Base-by-base conservation (phyloP, 2,888 invertebrate species). In the Xestia xanthographa region DNA sequence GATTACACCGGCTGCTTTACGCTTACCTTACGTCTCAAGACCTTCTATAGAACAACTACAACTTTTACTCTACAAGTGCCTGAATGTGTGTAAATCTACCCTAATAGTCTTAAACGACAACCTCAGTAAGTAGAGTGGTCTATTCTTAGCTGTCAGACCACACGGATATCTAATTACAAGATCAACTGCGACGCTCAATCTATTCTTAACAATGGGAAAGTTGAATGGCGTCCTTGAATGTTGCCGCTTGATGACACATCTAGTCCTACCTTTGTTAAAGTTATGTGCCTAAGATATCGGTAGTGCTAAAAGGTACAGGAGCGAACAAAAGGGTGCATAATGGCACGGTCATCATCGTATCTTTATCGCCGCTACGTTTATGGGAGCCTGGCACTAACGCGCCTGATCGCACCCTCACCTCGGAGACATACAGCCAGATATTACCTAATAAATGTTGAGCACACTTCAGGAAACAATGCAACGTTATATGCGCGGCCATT, bases 271-370 rank as follows among this genome's bases (percentile, higher is more conserved):
- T 76, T 85, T 80, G 74, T 85, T 75, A 72, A 71, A 73, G 82
- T 74, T 79, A 82, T 77, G 77, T 83, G 72, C 65, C 62, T 34
- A 78, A 82, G 80, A 79, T 87, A 87, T 87, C 78, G 75, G 74
- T 84, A 72, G 60, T 79, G 72, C 73, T 85, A 75, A 76, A 84
- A 85, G 82, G 82, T 72, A 77, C 26, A 77, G 76, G 41, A 78
- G 82, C 81, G 76, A 87, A 86, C 86, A 87, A 87, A 82, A 77
- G 87, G 79, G 68, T 72, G 80, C 76, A 72, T 84, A 79, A 87
- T 78, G 79, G 86, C 81, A 79, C 63, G 85, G 87, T 87, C 88
- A 88, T 90, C 89, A 89, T 83, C 86, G 84, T 88, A 87, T 90
- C 89, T 89, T 88, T 87, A 89, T 87, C 81, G 87, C 65, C 48